These are phyloP conservation scores for Notothenia rossii DNA, from an alignment of 2,113 vertebrate genomes.

Conservation along the genomic window DNA sequence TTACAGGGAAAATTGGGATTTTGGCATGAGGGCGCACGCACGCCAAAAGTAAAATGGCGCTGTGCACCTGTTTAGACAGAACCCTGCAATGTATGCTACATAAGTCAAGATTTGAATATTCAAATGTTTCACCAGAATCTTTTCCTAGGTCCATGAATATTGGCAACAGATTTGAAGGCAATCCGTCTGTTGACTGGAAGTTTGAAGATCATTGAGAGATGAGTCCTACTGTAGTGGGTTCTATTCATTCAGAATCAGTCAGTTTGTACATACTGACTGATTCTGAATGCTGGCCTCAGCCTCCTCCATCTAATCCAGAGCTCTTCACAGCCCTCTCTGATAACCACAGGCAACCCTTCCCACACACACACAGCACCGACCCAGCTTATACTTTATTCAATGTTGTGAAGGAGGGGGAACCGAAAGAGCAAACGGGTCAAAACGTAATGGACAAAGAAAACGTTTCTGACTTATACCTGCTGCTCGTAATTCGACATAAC, in stretches of 20 bases:
- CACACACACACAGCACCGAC: neutral
- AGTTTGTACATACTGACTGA: neutral
- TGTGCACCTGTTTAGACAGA: too few species aligned
- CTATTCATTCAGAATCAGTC: neutral
- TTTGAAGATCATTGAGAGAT: neutral
- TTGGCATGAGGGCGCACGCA: too few species aligned
- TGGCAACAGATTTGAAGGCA: too few species aligned
- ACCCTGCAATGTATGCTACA: too few species aligned
- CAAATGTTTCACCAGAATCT: too few species aligned
- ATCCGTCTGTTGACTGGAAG: too few species aligned
- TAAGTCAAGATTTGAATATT: too few species aligned
- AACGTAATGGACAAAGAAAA: neutral
- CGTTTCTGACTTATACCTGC: neutral
- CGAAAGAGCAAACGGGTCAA: neutral
- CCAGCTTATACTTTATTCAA: neutral
- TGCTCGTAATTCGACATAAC: neutral
- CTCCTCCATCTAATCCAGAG: neutral
- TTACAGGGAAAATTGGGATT: too few species aligned
- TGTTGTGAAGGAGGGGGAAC: neutral
- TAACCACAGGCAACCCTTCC: slow-evolving; percentile 7
- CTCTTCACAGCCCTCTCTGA: slow-evolving; percentile 1
- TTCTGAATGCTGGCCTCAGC: neutral
- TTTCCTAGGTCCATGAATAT: too few species aligned
- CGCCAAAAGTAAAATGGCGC: too few species aligned
- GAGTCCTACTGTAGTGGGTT: neutral